Conservation (phyloP, 2,113 vertebrate genomes). For the Tetrax tetrax region DNA sequence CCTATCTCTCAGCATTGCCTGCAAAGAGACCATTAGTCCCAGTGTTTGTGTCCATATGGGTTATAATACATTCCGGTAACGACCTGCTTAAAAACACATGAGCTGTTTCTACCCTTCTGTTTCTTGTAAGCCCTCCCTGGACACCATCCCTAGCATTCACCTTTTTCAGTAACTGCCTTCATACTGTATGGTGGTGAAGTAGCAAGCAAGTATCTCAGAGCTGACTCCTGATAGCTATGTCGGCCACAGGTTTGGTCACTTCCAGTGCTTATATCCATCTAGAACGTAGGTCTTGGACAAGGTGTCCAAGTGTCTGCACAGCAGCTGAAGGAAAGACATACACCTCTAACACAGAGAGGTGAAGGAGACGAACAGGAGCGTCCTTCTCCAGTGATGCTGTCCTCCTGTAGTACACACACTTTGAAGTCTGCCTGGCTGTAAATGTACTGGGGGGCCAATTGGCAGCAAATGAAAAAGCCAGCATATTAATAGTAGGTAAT, state of each 20-base stretch:
- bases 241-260: neutral
- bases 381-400: neutral
- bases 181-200: neutral
- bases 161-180: neutral
- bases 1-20: neutral
- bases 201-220: neutral
- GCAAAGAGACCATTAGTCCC: neutral
- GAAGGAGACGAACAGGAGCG: accelerated
- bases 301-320: neutral
- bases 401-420: neutral
- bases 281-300: neutral
- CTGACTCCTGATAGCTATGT: neutral
- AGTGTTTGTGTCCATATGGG: neutral
- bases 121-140: neutral
- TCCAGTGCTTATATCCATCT: accelerated
- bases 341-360: neutral
- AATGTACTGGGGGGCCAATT: neutral
- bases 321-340: neutral
- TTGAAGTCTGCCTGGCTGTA: neutral
- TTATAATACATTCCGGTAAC: neutral
- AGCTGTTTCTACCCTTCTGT: neutral
- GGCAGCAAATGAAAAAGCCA: neutral
- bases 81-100: neutral
- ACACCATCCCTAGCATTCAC: neutral
- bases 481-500: neutral